Conservation (phyloP, 2,797 vertebrate species). For the Rhynchonycteris naso region DNA sequence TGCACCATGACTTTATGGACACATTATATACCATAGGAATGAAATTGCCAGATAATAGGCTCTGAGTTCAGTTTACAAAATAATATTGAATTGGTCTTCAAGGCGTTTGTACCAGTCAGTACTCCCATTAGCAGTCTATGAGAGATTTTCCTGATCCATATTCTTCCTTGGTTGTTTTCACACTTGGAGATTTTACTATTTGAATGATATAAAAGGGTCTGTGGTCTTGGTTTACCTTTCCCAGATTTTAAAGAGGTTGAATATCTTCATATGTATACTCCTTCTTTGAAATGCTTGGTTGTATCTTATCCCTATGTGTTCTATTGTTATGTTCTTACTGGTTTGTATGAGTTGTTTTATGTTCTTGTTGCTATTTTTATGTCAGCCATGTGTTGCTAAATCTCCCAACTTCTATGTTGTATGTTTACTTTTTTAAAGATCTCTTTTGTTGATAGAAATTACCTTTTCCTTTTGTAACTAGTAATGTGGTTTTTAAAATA, state of each 20-base stretch:
- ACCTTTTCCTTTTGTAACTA: not conserved
- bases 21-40: not conserved
- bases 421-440: not conserved
- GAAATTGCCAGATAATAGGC: not conserved
- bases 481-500: slow-evolving; percentile 11
- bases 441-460: not conserved
- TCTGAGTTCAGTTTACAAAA: not conserved
- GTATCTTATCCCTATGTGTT: not conserved
- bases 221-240: not conserved
- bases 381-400: not conserved
- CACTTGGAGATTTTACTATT: not conserved
- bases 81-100: not conserved
- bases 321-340: not conserved
- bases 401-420: slow-evolving; percentile 5
- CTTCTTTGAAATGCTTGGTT: not conserved
- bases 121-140: not conserved
- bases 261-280: not conserved
- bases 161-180: not conserved
- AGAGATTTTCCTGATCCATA: not conserved
- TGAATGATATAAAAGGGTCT: not conserved
- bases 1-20: too few relatives aligned
- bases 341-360: not conserved
- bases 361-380: slow-evolving; percentile 25
- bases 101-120: not conserved
- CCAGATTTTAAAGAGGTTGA: not conserved